A percentile compares a stretch with the other conserved stretches of the same genome.
These are phyloP conservation scores for Mus minutoides DNA, from an alignment of 2,797 vertebrate species.

Conservation along the genomic window DNA sequence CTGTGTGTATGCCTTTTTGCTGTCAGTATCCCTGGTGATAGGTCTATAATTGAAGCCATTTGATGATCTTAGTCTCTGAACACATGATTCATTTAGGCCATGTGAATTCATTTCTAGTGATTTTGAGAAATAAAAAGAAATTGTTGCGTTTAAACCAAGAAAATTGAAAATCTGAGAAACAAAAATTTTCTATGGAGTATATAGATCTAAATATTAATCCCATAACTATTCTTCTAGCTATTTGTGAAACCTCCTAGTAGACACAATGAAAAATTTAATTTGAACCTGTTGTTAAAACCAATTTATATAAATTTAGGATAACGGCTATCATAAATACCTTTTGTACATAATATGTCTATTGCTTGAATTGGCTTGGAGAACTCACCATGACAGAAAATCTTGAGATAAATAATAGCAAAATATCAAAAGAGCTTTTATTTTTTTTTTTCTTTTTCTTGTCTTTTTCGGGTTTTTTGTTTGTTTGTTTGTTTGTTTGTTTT, in stretches of 20 bases:
- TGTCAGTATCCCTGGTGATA: background rate
- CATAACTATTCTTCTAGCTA: background rate
- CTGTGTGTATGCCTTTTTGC: background rate
- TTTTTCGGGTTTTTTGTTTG: background rate
- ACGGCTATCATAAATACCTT: background rate
- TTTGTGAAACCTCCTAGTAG: background rate
- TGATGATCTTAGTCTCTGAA: background rate
- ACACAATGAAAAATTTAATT: constrained; percentile 4
- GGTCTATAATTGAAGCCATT: background rate
- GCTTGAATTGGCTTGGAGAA: background rate
- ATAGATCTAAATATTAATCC: background rate
- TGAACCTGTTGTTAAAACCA: constrained; percentile 7
- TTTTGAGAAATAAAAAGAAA: background rate
- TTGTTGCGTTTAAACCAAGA: constrained; percentile 28
- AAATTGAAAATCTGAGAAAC: constrained; percentile 16
- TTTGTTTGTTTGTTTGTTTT: too few species aligned
- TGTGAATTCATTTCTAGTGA: background rate
- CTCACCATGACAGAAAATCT: background rate
- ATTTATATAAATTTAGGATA: background rate
- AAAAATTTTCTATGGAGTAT: background rate
- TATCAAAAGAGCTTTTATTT: background rate
- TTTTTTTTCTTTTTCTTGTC: background rate
- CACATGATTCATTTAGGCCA: background rate
- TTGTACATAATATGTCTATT: background rate
- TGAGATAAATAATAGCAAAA: background rate